phyloP scores from a whole-genome alignment of 2,113 vertebrate genomes.

The Tetrax tetrax region DNA sequence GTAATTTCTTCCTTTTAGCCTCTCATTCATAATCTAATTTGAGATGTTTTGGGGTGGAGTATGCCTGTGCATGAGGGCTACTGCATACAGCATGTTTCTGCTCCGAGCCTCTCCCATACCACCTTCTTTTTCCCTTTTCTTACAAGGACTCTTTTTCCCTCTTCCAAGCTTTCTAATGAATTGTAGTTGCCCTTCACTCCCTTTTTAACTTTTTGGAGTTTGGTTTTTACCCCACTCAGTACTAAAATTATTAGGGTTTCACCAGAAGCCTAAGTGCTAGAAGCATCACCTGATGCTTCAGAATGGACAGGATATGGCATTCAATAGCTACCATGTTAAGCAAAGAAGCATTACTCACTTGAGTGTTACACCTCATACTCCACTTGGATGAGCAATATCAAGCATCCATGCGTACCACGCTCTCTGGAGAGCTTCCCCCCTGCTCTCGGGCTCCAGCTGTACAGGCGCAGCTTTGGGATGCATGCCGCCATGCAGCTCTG shows the following conservation, averaged over 20 bases:
- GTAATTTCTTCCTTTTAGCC: not conserved
- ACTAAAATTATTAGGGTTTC: not conserved
- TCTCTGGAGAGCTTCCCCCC: not conserved
- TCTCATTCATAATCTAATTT: not conserved
- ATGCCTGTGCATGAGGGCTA: not conserved
- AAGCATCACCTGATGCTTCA: not conserved
- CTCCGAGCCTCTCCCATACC: not conserved
- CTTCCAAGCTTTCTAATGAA: not conserved
- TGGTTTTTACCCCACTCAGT: too few relatives aligned
- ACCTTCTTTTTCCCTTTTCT: not conserved
- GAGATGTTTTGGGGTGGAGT: not conserved
- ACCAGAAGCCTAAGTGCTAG: not conserved
- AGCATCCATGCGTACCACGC: rapidly evolving
- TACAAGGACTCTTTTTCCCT: not conserved
- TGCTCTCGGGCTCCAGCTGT: not conserved
- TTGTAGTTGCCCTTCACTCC: not conserved
- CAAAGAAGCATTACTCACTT: not conserved
- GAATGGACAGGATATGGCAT: not conserved
- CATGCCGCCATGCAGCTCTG: not conserved
- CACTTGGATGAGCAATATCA: not conserved
- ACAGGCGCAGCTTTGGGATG: not conserved
- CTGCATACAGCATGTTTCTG: not conserved
- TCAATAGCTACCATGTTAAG: not conserved
- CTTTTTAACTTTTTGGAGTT: not conserved
- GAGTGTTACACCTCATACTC: not conserved